Percentiles rank a stretch among this genome's conserved stretches.
These are phyloP conservation scores for Ceratosolen solmsi DNA, from an alignment of 1,140 invertebrate genomes.

Conservation along the genomic window DNA sequence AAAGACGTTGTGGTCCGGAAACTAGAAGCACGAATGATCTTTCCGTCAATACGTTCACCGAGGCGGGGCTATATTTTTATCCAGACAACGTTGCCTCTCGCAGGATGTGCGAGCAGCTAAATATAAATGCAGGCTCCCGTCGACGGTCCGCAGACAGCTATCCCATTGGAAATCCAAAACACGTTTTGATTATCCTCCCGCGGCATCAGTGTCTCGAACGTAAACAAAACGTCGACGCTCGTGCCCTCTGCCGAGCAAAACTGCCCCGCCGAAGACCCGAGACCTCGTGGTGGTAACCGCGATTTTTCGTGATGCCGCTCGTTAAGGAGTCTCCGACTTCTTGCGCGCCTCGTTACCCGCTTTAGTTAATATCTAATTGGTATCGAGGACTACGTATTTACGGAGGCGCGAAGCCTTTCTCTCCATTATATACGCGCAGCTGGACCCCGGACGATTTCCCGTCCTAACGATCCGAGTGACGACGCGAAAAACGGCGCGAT, in stretches of 20 bases:
- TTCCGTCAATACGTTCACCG: not conserved
- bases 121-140: not conserved
- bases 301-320: not conserved
- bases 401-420: slow-evolving; percentile 12
- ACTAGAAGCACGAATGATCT: too few species aligned
- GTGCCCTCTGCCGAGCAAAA: not conserved
- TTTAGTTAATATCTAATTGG: slow-evolving; percentile 48
- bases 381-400: not conserved
- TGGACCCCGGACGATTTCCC: not conserved
- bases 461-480: not conserved
- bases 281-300: not conserved
- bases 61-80: not conserved
- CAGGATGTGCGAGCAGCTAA: not conserved
- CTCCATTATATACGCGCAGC: slow-evolving; percentile 30
- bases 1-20: too few species aligned
- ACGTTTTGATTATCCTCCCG: not conserved
- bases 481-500: not conserved
- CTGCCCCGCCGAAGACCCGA: not conserved
- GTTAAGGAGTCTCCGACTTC: not conserved
- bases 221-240: slow-evolving; percentile 6
- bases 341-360: slow-evolving; percentile 27
- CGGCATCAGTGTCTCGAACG: not conserved
- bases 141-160: not conserved
- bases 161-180: not conserved
- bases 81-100: not conserved